Percentiles rank a stretch among this genome's conserved stretches.
phyloP scores from a whole-genome alignment of 2,797 vertebrate species.

The Corythornis leucogaster region DNA sequence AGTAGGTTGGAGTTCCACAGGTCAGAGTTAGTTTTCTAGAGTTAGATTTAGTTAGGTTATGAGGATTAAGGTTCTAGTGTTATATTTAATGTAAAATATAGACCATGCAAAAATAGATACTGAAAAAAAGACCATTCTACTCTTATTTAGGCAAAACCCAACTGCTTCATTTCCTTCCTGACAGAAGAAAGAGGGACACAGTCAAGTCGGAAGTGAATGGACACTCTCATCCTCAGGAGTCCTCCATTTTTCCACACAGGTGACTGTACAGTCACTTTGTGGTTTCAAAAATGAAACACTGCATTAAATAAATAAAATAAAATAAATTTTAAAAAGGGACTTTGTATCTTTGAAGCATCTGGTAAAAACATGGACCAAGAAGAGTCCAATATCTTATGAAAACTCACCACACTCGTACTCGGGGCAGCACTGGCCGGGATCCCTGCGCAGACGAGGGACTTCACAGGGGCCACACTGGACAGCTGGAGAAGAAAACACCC shows the following conservation, averaged over 20 bases:
- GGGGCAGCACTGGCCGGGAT: constrained; percentile 85
- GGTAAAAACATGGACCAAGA: background rate
- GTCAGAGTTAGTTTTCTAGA: constrained; percentile 22
- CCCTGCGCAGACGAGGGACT: constrained; percentile 81
- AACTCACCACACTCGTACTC: constrained; percentile 92
- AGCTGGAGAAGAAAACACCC: constrained; percentile 72
- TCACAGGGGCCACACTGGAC: constrained; percentile 89
- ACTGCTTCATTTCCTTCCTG: background rate
- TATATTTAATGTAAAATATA: constrained; percentile 1
- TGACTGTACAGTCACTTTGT: background rate
- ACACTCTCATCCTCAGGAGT: background rate
- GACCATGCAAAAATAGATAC: background rate
- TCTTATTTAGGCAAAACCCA: background rate
- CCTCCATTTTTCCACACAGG: background rate
- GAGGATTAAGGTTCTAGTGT: constrained; percentile 3
- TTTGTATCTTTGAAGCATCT: background rate
- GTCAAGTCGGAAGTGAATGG: background rate
- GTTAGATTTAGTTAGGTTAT: background rate
- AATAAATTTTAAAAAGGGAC: background rate
- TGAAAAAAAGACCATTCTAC: background rate
- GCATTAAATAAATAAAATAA: background rate
- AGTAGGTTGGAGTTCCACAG: background rate
- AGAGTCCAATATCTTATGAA: background rate
- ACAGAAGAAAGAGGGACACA: background rate
- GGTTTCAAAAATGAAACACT: background rate